phyloP scores from a whole-genome alignment of 2,113 vertebrate species.

The Lycaon pictus region DNA sequence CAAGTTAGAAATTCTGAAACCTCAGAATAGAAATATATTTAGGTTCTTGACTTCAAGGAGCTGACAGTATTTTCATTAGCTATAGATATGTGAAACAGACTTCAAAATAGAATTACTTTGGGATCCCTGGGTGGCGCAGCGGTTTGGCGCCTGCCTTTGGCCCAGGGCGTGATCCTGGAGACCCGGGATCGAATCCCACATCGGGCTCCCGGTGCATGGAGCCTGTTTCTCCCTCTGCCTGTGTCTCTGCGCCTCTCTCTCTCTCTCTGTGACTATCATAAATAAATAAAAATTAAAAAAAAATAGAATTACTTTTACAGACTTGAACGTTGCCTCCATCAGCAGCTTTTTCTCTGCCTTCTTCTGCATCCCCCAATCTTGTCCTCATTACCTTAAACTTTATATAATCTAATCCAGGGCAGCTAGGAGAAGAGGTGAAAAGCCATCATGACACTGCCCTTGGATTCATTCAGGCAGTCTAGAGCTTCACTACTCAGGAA shows the following conservation, averaged over 20 bases:
- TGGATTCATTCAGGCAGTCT: not conserved
- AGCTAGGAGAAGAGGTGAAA: not conserved
- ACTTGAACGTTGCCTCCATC: not conserved
- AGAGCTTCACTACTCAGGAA: not conserved
- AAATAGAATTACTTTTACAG: not conserved
- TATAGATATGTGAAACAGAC: not conserved
- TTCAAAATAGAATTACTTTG: not conserved
- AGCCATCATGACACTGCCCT: not conserved
- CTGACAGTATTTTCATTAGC: not conserved
- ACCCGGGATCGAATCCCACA: too few relatives aligned
- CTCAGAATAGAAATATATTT: not conserved
- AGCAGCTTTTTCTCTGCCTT: not conserved
- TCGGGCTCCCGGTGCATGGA: too few relatives aligned
- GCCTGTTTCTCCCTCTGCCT: too few relatives aligned
- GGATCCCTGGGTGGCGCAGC: too few relatives aligned
- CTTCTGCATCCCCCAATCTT: not conserved
- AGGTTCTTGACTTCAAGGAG: not conserved
- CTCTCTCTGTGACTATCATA: too few relatives aligned
- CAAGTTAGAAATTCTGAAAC: slow-evolving; percentile 17
- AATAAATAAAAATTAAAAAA: too few relatives aligned
- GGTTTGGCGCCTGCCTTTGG: too few relatives aligned
- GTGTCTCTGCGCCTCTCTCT: too few relatives aligned
- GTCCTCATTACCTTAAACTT: not conserved
- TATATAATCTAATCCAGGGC: not conserved
- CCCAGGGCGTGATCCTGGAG: too few relatives aligned